Conservation (phyloP, 2,113 vertebrate genomes). For the Seriola rivoliana region DNA sequence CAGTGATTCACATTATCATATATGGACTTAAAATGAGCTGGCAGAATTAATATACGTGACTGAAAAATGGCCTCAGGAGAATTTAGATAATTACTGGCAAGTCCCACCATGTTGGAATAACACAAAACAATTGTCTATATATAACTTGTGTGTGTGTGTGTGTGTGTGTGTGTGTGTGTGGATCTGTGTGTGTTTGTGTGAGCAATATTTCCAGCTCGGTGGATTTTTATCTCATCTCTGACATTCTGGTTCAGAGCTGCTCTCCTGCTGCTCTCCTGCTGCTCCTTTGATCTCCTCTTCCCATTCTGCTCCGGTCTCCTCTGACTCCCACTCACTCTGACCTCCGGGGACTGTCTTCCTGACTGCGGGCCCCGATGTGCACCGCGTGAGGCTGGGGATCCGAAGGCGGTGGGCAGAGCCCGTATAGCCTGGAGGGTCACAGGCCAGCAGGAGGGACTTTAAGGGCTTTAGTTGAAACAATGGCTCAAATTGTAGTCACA, state of each 20-base stretch:
- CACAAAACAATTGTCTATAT: constrained; percentile 11
- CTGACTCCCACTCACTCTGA: constrained; percentile 73
- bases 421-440: constrained; percentile 48
- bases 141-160: constrained; percentile 5
- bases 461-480: constrained; percentile 62
- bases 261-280: constrained; percentile 68
- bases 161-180: constrained; percentile 15
- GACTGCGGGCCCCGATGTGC: constrained; percentile 39
- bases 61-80: constrained; percentile 12
- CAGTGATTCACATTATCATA: neutral
- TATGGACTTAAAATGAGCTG: constrained; percentile 9
- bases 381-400: constrained; percentile 53
- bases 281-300: constrained; percentile 64
- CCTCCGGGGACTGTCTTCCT: constrained; percentile 58
- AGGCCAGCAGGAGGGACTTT: constrained; percentile 55
- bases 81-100: constrained; percentile 23
- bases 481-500: constrained; percentile 44
- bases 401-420: constrained; percentile 62
- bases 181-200: constrained; percentile 22
- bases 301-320: constrained; percentile 51
- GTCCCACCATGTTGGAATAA: neutral
- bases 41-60: constrained; percentile 29
- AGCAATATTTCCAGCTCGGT: constrained; percentile 53
- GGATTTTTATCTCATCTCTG: constrained; percentile 62
- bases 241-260: constrained; percentile 49